phyloP scores from a whole-genome alignment of 2,888 invertebrate genomes.

The Drosophila incognita region DNA sequence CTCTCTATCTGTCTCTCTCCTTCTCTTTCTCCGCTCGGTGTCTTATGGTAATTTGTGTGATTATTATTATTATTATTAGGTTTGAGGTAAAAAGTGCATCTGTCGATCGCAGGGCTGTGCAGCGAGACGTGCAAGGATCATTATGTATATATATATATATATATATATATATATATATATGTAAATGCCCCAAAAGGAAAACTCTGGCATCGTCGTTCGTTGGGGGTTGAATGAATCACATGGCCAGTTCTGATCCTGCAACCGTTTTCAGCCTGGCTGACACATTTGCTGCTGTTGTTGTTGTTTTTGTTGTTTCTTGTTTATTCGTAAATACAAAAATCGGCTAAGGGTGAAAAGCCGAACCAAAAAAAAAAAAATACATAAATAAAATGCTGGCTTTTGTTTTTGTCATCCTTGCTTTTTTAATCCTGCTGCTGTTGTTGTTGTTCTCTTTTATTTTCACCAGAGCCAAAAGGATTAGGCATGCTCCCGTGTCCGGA shows the following conservation, averaged over 20 bases:
- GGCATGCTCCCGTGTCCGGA: constrained; percentile 11
- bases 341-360: constrained; percentile 45
- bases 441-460: constrained; percentile 30
- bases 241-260: constrained; percentile 28
- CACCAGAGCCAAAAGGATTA: constrained; percentile 48
- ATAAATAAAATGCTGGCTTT: constrained; percentile 2
- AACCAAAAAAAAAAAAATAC: neutral
- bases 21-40: constrained; percentile 35
- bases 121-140: constrained; percentile 69
- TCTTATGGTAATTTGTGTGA: constrained; percentile 78
- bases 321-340: constrained; percentile 40
- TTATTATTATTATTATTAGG: constrained; percentile 47
- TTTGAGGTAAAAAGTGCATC: constrained; percentile 69
- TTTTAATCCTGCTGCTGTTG: constrained; percentile 61
- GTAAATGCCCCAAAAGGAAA: neutral
- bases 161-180: constrained; percentile 8
- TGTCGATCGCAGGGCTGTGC: constrained; percentile 60
- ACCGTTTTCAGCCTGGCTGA: constrained; percentile 5
- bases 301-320: constrained; percentile 34
- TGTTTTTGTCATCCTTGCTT: constrained; percentile 64
- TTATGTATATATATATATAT: constrained; percentile 24
- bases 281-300: constrained; percentile 18
- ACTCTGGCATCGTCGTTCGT: neutral
- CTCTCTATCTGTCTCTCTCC: neutral
- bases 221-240: constrained; percentile 47